Percentiles rank a stretch among this genome's conserved stretches.
Evolutionary conservation across 2,888 invertebrate genomes (phyloP).

Genomic region (Leptinotarsa tumamoca): DNA sequence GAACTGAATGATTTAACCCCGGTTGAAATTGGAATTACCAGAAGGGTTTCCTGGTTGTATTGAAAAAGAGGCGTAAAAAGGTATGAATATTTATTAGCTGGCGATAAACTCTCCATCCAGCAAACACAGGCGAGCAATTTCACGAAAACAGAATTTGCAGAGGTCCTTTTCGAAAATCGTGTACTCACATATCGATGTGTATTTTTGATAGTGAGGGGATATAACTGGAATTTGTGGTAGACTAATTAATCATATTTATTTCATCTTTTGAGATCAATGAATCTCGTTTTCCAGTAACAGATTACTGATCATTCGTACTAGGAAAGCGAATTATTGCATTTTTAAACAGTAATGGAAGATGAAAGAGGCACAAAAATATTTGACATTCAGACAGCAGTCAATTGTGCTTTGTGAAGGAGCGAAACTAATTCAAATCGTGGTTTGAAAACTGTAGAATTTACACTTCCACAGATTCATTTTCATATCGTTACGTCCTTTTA

Average conservation of each 20-base stretch:
- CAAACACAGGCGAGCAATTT: neutral
- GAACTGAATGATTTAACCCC: slow-evolving; percentile 8
- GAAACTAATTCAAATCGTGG: no score
- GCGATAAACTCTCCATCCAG: slow-evolving; percentile 4
- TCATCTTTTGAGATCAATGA: neutral
- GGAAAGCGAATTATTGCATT: no score
- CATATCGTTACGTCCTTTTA: no score
- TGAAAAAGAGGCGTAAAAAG: slow-evolving; percentile 18
- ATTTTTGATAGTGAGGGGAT: neutral
- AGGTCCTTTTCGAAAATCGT: neutral
- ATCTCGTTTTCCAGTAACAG: no score
- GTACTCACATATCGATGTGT: neutral
- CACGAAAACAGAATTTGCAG: neutral
- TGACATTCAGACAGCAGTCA: no score
- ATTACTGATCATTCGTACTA: no score
- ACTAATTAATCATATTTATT: neutral
- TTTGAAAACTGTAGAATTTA: no score
- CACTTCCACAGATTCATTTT: no score
- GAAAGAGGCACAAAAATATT: no score
- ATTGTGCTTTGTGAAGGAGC: no score
- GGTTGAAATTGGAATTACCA: slow-evolving; percentile 20
- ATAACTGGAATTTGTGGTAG: no score
- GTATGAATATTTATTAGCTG: slow-evolving; percentile 17
- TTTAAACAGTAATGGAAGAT: no score
- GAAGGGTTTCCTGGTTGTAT: slow-evolving; percentile 16